A percentile compares a stretch with the other conserved stretches of the same genome.
These are phyloP conservation scores for Mylabris sibirica DNA, from an alignment of 2,888 invertebrate genomes.

Conservation along the genomic window DNA sequence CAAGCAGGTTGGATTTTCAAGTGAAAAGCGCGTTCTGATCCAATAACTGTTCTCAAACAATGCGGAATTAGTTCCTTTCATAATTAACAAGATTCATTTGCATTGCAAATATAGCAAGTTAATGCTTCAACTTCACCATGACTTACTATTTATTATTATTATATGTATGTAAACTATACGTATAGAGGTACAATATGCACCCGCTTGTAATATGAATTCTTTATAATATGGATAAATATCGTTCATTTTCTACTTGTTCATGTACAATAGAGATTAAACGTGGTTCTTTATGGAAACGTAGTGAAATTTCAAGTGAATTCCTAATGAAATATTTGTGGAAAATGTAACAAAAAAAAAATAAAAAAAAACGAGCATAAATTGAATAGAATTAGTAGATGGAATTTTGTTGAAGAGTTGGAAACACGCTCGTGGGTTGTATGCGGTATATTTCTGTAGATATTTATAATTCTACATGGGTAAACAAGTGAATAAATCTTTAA, in stretches of 20 bases:
- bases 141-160: slow-evolving; percentile 20
- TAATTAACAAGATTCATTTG: slow-evolving; percentile 33
- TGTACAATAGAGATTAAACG: neutral
- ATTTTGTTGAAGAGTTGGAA: neutral
- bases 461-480: slow-evolving; percentile 8
- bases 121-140: slow-evolving; percentile 21
- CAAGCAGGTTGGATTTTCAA: slow-evolving; percentile 6
- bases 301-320: neutral
- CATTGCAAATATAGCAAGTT: slow-evolving; percentile 28
- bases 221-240: slow-evolving; percentile 4
- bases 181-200: neutral
- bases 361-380: neutral
- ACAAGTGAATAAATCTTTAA: slow-evolving; percentile 1
- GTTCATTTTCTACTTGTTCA: slow-evolving; percentile 1
- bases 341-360: neutral
- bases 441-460: neutral
- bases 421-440: neutral
- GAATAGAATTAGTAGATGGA: neutral
- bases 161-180: neutral
- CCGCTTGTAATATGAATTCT: slow-evolving; percentile 17
- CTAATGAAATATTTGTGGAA: too few species aligned
- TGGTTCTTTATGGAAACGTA: neutral
- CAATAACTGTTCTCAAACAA: slow-evolving; percentile 31
- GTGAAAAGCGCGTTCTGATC: slow-evolving; percentile 28
- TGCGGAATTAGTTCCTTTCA: slow-evolving; percentile 32